Evolutionary conservation across 2,797 vertebrate species (phyloP), one percentile per base, ranked within the genome.

Genomic region (Acrossocheilus fasciatus): DNA sequence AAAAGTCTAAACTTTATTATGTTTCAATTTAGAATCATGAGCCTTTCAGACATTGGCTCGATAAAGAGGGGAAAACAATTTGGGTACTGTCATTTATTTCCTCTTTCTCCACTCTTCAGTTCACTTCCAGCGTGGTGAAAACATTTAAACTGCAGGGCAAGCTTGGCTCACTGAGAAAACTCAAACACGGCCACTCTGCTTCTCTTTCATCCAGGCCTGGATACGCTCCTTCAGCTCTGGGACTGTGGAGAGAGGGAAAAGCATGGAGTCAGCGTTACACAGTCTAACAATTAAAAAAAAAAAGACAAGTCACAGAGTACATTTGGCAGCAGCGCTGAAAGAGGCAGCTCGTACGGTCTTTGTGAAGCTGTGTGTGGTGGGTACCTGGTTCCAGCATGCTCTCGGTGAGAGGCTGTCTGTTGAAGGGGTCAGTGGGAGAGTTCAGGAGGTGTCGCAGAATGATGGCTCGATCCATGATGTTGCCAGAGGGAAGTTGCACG

Each of bases 381-480:
- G 88, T 95, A 99, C 98, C 97, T 96, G 98, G 97, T 87, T 98
- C 98, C 93, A 99, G 96, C 98, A 99, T 99, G 90, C 95, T 99
- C 92, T 99, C 98, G 0, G 97, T 99, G 92, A 99, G 97, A 0
- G 95, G 97, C 95, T 99, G 98, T 57, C 98, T 96, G 94, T 99
- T 99, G 95, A 99, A 99, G 66, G 98, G 98, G 89, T 99, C 98
- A 0, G 98, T 99, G 90, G 98, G 97, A 15, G 98, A 99, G 95
- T 99, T 99, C 70, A 99, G 93, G 91, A 99, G 95, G 89, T 99
- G 98, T 90, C 98, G 96, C 88, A 99, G 93, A 90, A 99, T 99
- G 95, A 99, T 96, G 4, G 98, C 96, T 90, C 98, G 94, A 93
- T 99, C 98, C 98, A 99, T 99, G 90, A 99, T 95, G 59, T 98